Base-by-base conservation (phyloP, 2,113 vertebrate species). In the Hemibagrus wyckioides region DNA sequence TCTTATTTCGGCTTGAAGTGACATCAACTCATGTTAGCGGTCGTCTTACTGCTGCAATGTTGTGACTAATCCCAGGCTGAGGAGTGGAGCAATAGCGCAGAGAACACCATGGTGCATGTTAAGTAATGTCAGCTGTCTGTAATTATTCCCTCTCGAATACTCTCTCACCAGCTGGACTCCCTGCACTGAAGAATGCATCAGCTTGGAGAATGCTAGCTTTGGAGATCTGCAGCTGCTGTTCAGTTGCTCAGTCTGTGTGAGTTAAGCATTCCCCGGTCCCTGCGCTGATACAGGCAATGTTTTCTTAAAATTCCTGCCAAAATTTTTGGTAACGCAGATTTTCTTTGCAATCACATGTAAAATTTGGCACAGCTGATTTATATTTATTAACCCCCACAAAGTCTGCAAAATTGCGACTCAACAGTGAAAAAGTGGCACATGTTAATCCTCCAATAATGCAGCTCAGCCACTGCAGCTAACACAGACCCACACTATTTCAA, bases 101-200 rank as follows among this genome's bases (percentile, higher is more conserved):
- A 73, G 85, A 87, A 50, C 56, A 30, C 86, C 30, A 36, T 8
- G 67, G n/a, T 56, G 52, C 50, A 44, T 86, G 85, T 82, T 86
- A 48, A 82, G 79, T 80, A 71, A 65, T 80, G 79, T 83, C 69
- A 79, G 85, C 86, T 85, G 85, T 61, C 59, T 73, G 25, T 80
- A 87, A 89, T 90, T 85, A 83, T 69, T 77, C 88, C 50, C 50
- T 52, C 48, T 25, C 71, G 36, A 21, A 80, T 83, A 61, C 36
- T 65, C 59, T 28, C 69, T 41, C 63, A 54, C 30, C 85, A 84
- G 83, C 82, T 61, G 79, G 59, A 86, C 65, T 63, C 65, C 21
- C 57, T 56, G 14, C 25, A 28, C 83, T 30, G 25, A 59, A 81
- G 79, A 59, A 81, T 59, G 79, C 79, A 41, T 59, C 14, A 76